Base-by-base conservation (phyloP, 2,888 invertebrate genomes). In the Busseola fusca region DNA sequence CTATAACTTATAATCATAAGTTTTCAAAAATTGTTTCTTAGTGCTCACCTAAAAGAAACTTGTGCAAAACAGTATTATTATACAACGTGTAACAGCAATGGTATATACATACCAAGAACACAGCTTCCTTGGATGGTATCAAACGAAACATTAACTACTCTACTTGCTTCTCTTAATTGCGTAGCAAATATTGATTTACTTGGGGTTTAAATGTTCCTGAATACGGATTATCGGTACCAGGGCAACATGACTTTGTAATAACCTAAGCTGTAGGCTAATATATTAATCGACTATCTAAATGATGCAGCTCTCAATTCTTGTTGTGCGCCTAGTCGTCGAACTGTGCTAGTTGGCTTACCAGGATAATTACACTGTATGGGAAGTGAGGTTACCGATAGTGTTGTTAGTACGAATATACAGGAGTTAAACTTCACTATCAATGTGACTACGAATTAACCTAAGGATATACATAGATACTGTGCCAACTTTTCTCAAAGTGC, bases 201-300 rank as follows among this genome's bases (percentile, higher is more conserved):
- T 42, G 7, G 34, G 27, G 34, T 40, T 50, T 45, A 75, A 52
- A 73, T 45, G 54, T 40, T 52, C 52, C 54, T 52, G n/a, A 56
- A 59, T 42, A 65, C 27, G 10, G 57, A 64, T 69, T 66, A 66
- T 66, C 34, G 52, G 57, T 64, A 69, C 63, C 34, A 81, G 68
- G 59, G 37, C n/a, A 76, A 77, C 72, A 77, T 68, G 60, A 62
- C 12, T 45, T 37, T 18, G 54, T 80, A 77, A 81, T 65, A 69
- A 64, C 52, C 12, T 37, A 73, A 48, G n/a, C 63, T 59, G 45
- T 64, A 18, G 54, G 48, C 52, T 64, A 56, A n/a, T 45, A 12
- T 50, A 60, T 71, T 77, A 72, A 79, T 73, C 64, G 40, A 64
- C 68, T 78, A 73, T 81, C 82, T 64, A 81, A 77, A 81, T 60